Percentiles rank a stretch among this genome's conserved stretches.
Evolutionary conservation across 2,888 invertebrate genomes (phyloP).

Genomic region (Netelia virgata): DNA sequence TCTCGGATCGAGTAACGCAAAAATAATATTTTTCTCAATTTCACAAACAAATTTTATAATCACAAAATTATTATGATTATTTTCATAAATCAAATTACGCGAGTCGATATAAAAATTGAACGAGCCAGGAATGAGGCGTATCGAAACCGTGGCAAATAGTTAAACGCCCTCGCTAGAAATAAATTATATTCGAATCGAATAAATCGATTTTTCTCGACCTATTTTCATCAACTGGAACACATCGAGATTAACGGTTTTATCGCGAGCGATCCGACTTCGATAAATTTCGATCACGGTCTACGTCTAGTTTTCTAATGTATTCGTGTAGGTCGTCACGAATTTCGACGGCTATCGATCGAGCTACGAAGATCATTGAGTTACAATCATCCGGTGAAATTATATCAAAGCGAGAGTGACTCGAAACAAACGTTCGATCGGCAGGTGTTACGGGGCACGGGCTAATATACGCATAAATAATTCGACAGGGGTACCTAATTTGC

Average conservation of each 20-base stretch:
- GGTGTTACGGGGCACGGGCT: conserved; percentile 40
- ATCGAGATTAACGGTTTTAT: not conserved
- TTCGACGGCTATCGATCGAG: not conserved
- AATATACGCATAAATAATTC: conserved; percentile 47
- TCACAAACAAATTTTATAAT: no score
- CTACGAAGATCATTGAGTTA: conserved; percentile 21
- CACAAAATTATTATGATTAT: no score
- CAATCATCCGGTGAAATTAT: conserved; percentile 37
- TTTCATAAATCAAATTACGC: no score
- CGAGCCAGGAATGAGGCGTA: no score
- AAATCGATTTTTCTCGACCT: no score
- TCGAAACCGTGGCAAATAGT: not conserved
- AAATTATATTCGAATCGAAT: not conserved
- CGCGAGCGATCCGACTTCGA: not conserved
- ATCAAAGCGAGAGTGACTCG: conserved; percentile 10
- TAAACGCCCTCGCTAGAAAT: not conserved
- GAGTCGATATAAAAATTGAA: no score
- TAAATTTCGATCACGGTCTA: not conserved
- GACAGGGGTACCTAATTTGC: conserved; percentile 25
- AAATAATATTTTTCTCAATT: no score
- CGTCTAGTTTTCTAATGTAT: conserved; percentile 35
- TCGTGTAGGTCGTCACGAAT: conserved; percentile 9
- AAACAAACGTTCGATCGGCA: conserved; percentile 39
- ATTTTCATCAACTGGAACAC: no score
- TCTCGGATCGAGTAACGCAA: no score